Percentiles rank a stretch among this genome's conserved stretches.
phyloP scores from a whole-genome alignment of 1,140 invertebrate genomes.

The Lasaia peninsularis region DNA sequence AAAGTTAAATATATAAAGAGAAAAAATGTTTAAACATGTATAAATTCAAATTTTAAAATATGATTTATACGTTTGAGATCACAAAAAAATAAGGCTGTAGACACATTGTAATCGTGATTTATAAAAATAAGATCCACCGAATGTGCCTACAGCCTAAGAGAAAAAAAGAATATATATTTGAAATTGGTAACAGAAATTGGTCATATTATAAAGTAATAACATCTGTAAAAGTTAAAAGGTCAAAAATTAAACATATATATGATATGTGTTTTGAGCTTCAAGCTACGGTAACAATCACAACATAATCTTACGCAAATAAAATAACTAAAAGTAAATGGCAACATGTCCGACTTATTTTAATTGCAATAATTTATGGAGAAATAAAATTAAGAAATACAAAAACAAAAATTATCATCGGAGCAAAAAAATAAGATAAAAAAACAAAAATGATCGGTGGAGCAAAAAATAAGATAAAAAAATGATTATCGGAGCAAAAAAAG shows the following conservation, averaged over 20 bases:
- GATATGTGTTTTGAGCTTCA: constrained; percentile 70
- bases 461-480: too few species aligned
- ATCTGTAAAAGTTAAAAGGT: not conserved
- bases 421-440: too few species aligned
- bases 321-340: constrained; percentile 17
- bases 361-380: not conserved
- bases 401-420: too few species aligned
- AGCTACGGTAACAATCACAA: constrained; percentile 64
- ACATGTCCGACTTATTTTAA: not conserved
- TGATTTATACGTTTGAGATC: constrained; percentile 7
- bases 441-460: too few species aligned
- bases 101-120: not conserved
- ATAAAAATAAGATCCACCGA: not conserved
- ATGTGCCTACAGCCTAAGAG: not conserved
- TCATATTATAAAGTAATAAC: not conserved
- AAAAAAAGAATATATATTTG: not conserved
- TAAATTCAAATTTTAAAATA: too few species aligned
- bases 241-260: constrained; percentile 26
- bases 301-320: constrained; percentile 22
- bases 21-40: too few species aligned
- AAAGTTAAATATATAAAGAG: too few species aligned
- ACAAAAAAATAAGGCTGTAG: not conserved
- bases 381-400: too few species aligned
- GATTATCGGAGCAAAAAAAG: too few species aligned
- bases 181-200: constrained; percentile 1